Base-by-base conservation (phyloP, 64 coral and sea anemone species). In the Porites lutea region DNA sequence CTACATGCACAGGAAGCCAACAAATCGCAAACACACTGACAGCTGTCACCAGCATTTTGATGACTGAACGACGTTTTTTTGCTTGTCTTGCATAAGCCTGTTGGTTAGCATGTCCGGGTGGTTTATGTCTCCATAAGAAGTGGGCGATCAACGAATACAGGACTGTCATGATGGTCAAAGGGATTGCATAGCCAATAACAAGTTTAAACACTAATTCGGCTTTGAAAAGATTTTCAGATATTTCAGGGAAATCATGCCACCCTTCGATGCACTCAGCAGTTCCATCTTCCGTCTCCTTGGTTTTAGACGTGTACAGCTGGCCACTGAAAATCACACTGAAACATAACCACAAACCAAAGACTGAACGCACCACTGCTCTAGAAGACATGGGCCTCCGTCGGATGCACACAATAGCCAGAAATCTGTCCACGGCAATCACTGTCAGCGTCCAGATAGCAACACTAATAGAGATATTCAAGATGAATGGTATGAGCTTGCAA, bases 401-500 rank as follows among this genome's bases (percentile, higher is more conserved):
- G 37, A 88, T 93, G 10, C 79, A 90, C 9, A 89, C 75, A 55
- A 93, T 95, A 50, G 90, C 71, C 51, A 94, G 83, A 62, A 94
- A 98, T 79, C 96, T 73, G 78, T 98, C 96, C 5, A 91, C 85
- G 3, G 92, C 89, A 68, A 98, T 98, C 60, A 95, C 16, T 0
- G 92, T 91, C 20, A 98, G 77, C 2, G 96, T 98, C 21, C 88
- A 88, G 12, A 94, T 92, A 57, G 89, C 83, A 1, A 82, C 82
- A 7, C 88, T 73, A 52, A 98, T 98, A 49, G 92, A 88, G 18
- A 92, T 82, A 54, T 89, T 61, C n/a, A 95, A 27, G 21, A 91
- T 69, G 68, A 98, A 92, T 55, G 88, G 79, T 55, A 79, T 47
- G 50, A 98, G 20, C 63, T 90, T 95, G 85, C 96, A 98, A 4